These are phyloP conservation scores for Willowsia nigromaculata DNA, from an alignment of 2,888 invertebrate genomes.

Conservation along the genomic window DNA sequence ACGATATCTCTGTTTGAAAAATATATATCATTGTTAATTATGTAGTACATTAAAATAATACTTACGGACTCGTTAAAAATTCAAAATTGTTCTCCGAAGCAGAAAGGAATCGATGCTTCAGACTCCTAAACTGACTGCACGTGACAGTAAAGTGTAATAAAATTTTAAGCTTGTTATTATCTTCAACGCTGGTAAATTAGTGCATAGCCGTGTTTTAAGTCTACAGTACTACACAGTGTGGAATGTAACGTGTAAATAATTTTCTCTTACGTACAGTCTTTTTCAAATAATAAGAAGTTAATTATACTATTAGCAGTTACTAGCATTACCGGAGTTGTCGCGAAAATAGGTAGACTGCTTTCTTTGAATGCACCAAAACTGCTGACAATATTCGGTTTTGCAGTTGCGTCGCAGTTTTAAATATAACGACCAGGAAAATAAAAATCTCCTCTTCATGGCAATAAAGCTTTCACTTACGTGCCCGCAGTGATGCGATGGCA, in stretches of 20 bases:
- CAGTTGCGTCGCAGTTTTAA: conserved; percentile 7
- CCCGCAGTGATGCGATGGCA: background rate
- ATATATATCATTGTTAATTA: too few relatives aligned
- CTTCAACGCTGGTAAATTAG: background rate
- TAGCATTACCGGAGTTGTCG: too few relatives aligned
- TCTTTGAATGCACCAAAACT: background rate
- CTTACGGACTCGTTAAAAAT: too few relatives aligned
- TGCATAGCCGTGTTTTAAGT: background rate
- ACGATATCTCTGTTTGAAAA: too few relatives aligned
- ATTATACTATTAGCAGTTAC: background rate
- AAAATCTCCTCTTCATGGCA: background rate
- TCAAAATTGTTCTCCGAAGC: too few relatives aligned
- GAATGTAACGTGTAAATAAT: too few relatives aligned
- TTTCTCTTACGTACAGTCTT: background rate
- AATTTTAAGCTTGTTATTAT: conserved; percentile 11
- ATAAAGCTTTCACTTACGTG: conserved; percentile 25
- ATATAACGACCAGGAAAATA: conserved; percentile 17
- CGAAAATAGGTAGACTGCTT: background rate
- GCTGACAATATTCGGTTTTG: background rate
- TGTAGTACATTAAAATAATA: too few relatives aligned
- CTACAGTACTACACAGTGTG: too few relatives aligned
- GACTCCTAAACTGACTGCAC: too few relatives aligned
- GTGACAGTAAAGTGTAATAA: background rate
- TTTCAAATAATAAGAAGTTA: background rate
- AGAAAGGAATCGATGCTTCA: too few relatives aligned